phyloP scores from a whole-genome alignment of 2,888 invertebrate genomes.

The Megaustenia siamemsis region DNA sequence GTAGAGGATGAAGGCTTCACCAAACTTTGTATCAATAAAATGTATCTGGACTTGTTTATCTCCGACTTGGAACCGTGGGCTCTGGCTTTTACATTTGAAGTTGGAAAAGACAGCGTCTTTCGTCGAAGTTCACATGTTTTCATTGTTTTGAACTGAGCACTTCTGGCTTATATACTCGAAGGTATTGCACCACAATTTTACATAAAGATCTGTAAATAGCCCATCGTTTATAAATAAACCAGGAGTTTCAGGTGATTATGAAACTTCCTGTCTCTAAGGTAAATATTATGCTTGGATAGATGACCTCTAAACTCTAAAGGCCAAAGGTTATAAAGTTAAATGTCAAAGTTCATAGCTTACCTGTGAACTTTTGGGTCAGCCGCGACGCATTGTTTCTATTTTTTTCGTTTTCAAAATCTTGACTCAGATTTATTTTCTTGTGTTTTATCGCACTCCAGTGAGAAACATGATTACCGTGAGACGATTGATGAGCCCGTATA shows the following conservation, averaged over 20 bases:
- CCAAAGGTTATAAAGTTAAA: neutral
- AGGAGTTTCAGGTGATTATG: conserved; percentile 18
- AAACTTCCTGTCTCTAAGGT: conserved; percentile 29
- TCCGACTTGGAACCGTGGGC: neutral
- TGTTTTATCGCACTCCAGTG: neutral
- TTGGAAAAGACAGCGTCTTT: conserved; percentile 11
- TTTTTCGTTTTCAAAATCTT: neutral
- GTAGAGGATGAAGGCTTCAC: neutral
- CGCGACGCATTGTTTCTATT: neutral
- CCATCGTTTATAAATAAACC: neutral
- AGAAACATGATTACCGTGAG: neutral
- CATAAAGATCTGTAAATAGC: neutral
- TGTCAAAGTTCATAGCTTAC: neutral
- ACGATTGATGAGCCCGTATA: neutral
- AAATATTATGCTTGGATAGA: neutral
- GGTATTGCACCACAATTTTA: conserved; percentile 24
- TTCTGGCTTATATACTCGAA: neutral
- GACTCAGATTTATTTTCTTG: neutral
- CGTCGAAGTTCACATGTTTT: conserved; percentile 26
- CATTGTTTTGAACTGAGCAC: neutral
- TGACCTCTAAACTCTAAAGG: neutral
- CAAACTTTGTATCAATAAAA: too few relatives aligned
- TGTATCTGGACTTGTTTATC: too few relatives aligned
- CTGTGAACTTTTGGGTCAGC: neutral
- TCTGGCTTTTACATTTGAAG: neutral